Conservation (phyloP, 2,888 invertebrate genomes). For the Muscina levida region DNA sequence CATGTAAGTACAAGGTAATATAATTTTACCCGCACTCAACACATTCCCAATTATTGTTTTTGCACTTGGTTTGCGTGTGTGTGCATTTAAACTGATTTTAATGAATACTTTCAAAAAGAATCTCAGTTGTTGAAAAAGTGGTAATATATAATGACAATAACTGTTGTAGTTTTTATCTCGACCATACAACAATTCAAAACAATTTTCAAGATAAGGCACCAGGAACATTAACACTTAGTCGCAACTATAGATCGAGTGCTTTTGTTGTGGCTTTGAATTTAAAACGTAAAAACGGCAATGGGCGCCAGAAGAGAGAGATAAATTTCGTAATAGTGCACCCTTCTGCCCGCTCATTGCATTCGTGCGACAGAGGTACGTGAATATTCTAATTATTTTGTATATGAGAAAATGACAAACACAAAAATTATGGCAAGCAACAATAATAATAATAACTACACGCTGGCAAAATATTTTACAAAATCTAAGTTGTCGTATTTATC, state of each 20-base stretch:
- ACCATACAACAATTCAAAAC: constrained; percentile 8
- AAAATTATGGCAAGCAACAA: constrained; percentile 11
- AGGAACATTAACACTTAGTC: too few relatives aligned
- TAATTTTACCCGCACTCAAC: too few relatives aligned
- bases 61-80: too few relatives aligned
- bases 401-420: constrained; percentile 17
- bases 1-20: too few relatives aligned
- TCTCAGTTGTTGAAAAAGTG: constrained; percentile 22
- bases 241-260: too few relatives aligned
- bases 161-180: constrained; percentile 10
- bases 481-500: constrained; percentile 23
- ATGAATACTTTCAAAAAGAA: background rate
- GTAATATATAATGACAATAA: background rate
- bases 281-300: background rate
- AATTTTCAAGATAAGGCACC: constrained; percentile 11
- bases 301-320: background rate
- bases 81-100: too few relatives aligned
- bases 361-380: constrained; percentile 15
- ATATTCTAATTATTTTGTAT: constrained; percentile 32
- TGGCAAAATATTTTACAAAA: constrained; percentile 4
- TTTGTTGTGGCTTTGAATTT: background rate
- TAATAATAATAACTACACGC: constrained; percentile 1
- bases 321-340: constrained; percentile 10
- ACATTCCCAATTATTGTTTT: too few relatives aligned
- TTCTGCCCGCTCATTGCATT: background rate